phyloP scores from a whole-genome alignment of 2,113 vertebrate species.

The Thomomys bottae region DNA sequence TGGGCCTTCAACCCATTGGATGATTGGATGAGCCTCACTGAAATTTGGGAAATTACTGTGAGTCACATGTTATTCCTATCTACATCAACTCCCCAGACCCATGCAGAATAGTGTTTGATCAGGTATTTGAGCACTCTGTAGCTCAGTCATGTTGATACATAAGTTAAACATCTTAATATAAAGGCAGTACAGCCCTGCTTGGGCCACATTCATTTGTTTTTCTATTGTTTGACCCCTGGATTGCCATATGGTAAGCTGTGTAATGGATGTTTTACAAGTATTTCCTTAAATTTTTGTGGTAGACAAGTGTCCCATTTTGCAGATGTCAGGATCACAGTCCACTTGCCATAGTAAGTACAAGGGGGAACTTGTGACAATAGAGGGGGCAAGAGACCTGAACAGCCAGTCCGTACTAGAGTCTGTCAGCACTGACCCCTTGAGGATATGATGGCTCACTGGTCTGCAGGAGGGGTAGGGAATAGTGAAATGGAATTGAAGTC shows the following conservation, averaged over 20 bases:
- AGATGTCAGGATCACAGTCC: slow-evolving; percentile 15
- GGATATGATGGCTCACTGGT: background rate
- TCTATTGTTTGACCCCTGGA: background rate
- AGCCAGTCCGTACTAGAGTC: background rate
- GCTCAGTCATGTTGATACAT: background rate
- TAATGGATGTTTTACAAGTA: slow-evolving; percentile 13
- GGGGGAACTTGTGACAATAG: background rate
- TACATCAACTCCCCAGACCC: background rate
- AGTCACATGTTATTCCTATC: slow-evolving; percentile 31
- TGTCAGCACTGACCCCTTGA: background rate
- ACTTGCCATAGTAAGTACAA: background rate
- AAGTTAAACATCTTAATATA: background rate
- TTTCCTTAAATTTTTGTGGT: background rate
- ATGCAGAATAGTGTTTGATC: background rate
- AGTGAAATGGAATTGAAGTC: background rate
- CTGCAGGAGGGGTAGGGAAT: background rate
- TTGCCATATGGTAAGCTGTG: background rate
- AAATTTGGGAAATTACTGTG: background rate
- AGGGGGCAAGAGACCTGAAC: background rate
- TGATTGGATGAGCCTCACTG: background rate
- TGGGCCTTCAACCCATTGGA: background rate
- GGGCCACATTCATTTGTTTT: no score
- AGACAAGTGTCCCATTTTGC: background rate
- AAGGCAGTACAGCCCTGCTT: background rate
- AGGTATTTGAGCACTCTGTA: background rate